phyloP scores from a whole-genome alignment of 1,140 invertebrate genomes.

The Aphis craccivora region DNA sequence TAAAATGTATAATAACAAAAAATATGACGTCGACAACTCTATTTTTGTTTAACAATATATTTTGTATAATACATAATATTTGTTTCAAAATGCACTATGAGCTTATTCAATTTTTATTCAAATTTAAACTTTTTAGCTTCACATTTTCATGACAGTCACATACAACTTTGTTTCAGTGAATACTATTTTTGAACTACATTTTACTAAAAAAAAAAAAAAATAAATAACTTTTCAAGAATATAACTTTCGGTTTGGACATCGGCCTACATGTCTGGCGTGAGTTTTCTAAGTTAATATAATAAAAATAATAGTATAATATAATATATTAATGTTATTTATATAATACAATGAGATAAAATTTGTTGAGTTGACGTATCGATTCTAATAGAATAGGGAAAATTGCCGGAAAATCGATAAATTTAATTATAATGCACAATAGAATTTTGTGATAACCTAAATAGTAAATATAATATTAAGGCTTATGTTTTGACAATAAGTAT shows the following conservation, averaged over 20 bases:
- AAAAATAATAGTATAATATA: no score
- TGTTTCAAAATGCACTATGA: no score
- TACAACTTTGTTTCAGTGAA: background rate
- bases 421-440: background rate
- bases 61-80: background rate
- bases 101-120: background rate
- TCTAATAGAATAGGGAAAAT: background rate
- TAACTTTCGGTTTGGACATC: background rate
- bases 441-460: background rate
- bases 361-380: background rate
- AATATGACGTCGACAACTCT: background rate
- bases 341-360: background rate
- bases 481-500: background rate
- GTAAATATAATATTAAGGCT: background rate
- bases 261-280: no score
- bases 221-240: background rate
- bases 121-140: background rate
- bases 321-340: background rate
- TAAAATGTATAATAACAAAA: background rate
- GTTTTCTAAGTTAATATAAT: no score
- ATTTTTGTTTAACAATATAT: background rate
- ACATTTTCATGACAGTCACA: background rate
- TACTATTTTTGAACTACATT: background rate
- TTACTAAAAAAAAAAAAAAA: background rate
- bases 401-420: background rate